Evolutionary conservation across 2,888 invertebrate genomes (phyloP), one percentile per base, ranked within the genome.

Genomic region (Chloroclystis v-ata): DNA sequence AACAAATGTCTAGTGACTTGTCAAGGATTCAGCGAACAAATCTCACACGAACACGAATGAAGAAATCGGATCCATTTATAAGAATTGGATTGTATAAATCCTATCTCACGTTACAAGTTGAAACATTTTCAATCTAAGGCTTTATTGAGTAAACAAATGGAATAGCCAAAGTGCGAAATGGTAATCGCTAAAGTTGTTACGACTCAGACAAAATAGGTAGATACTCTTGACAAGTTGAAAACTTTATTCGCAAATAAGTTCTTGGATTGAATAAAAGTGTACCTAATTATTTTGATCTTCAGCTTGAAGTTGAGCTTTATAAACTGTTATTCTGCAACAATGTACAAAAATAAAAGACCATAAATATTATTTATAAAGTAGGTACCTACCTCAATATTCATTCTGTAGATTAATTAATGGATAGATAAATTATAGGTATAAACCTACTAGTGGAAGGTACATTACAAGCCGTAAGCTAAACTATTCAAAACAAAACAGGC

Each of bases 51-150:
- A 16, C 14, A 20, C 29, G 33, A 32, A 28, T 9, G 28, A 39
- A 49, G 43, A 46, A 50, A 50, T 50, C 14, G 43, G n/a, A 7
- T 10, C 46, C 35, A 50, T 50, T 46, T 50, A 30, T 50, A 2
- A 11, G 37, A 24, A 50, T 50, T 46, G 50, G 43, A 30, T 37
- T 46, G 42, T 43, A 28, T 13, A 6, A 29, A 26, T 40, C 38
- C 12, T 26, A 26, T 16, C 35, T 43, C 20, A 12, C 7, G 20
- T 35, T 43, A 42, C 13, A 46, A 43, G 39, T 30, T 29, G 40
- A 29, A n/a, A 11, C 35, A 16, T 35, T 16, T 16, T 24, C 35
- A 20, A 35, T 35, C 35, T 11, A 16, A 35, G 20, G 20, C 35
- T 35, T 35, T 35, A 35, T 35, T 35, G 35, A 35, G 35, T 35